Evolutionary conservation across 2,888 invertebrate species (phyloP).

Genomic region (Drosophila prostipennis): DNA sequence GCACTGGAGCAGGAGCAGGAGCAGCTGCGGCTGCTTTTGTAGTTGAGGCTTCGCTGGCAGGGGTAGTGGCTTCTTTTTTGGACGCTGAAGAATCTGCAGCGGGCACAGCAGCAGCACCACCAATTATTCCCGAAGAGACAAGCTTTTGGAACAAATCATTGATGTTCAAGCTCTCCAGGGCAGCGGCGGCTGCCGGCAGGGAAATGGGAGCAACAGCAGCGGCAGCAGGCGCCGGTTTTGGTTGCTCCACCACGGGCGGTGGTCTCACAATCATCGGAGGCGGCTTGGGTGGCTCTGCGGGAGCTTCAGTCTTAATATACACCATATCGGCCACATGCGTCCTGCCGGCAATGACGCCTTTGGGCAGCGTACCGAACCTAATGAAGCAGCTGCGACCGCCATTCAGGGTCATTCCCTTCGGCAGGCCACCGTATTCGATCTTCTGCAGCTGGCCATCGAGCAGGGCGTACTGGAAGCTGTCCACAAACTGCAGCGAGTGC

Average conservation of each 20-base stretch:
- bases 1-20: conserved; percentile 1
- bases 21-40: background rate
- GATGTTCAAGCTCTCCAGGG: conserved; percentile 86
- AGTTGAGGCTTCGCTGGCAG: conserved; percentile 15
- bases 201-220: conserved; percentile 23
- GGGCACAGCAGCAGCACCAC: conserved; percentile 43
- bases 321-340: conserved; percentile 90
- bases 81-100: conserved; percentile 19
- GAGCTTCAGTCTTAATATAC: conserved; percentile 84
- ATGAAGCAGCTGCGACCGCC: conserved; percentile 90
- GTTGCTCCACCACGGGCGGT: conserved; percentile 16
- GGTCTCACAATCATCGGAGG: conserved; percentile 43
- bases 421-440: conserved; percentile 93
- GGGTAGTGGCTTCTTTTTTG: conserved; percentile 41
- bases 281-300: conserved; percentile 62
- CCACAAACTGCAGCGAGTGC: conserved; percentile 92
- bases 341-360: conserved; percentile 89
- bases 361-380: conserved; percentile 91
- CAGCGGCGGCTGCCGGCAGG: conserved; percentile 69
- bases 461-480: conserved; percentile 90
- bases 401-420: conserved; percentile 90
- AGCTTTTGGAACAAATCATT: conserved; percentile 93
- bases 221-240: conserved; percentile 13
- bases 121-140: conserved; percentile 93
- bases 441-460: conserved; percentile 91